Base-by-base conservation (phyloP, 1,140 invertebrate genomes). In the Mycetomoellerius zeteki region DNA sequence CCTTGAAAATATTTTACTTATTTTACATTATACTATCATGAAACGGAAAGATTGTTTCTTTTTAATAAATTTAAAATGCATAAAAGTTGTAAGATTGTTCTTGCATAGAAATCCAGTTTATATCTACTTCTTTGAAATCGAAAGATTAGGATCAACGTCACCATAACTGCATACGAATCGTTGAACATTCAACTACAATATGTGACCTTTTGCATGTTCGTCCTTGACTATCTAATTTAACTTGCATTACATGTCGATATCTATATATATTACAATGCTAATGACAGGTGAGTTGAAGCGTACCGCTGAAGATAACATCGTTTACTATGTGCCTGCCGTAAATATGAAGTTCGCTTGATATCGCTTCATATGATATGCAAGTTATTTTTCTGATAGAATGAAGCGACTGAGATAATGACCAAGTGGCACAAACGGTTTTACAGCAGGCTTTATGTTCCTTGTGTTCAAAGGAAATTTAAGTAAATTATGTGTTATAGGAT, bases 291-390 rank as follows among this genome's bases (percentile, higher is more conserved):
- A 81, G 33, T 21, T 43, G 78, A 71, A 58, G 78, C 33, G 21
- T 67, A 64, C 75, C 30, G 30, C 14, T 82, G 24, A 82, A 72
- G 52, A 82, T 82, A 82, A 82, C 72, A 73, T 73, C 54, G 24
- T 73, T 82, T 30, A 58, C 37, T 7, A 30, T 21, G n/a, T 30
- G 30, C 4, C 12, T 21, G 67, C 12, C 43, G 21, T 58, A 73
- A 72, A 60, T 72, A 56, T 24, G 12, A 82, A 19, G 3, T 47
- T 72, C 5, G 21, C 33, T 43, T 37, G 14, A 10, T 73, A 82
- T 58, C 3, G 4, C 19, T 72, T 52, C 14, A 19, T 14, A 10
- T 12, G 12, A 82, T 58, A 30, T 47, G 21, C 80, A 58, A 72
- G 33, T 58, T 24, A 60, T 43, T 2, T 47, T 58, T 50, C 7